Base-by-base conservation (phyloP, 2,888 invertebrate species). In the Operophtera brumata region DNA sequence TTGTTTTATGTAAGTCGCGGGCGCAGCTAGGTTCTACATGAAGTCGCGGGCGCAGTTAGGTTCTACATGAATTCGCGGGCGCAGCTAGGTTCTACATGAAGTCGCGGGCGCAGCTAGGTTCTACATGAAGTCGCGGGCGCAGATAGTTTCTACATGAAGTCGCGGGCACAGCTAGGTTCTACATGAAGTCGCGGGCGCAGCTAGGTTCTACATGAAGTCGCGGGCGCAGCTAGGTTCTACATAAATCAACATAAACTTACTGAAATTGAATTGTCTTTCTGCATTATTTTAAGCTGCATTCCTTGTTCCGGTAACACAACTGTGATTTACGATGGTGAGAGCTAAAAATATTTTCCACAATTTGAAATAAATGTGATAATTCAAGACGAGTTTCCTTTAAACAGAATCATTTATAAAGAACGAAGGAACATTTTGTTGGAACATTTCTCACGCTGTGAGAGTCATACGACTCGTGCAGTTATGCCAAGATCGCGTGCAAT, bases 331-430 rank as follows among this genome's bases (percentile, higher is more conserved):
- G 56, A 47, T 51, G 44, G 55, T 43, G 35, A 46, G 36, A 57
- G 52, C 44, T 55, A 46, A 49, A 64, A 66, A 62, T 64, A 61
- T 66, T 64, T 59, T 62, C 57, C 59, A 54, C 62, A 54, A 64
- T 62, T 66, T 64, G 57, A 64, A 64, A 59, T 66, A 61, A 64
- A 62, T 56, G 66, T 60, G 56, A 66, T 64, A 62, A 66, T 62
- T 60, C 64, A 61, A 64, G 61, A 61, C 61, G 58, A 61, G 54
- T 51, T 59, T 62, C 58, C 57, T 48, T 42, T 37, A 26, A 35
- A 39, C 13, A 32, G 11, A 14, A 44, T 28, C 45, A 11, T 32
- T 37, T 43, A 13, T 8, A 47, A 32, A n/a, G 20, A 20, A 20
- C 4, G 20, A 13, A 35, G 32, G 12, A 11, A 46, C n/a, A 6